These are phyloP conservation scores for Netelia melanura DNA, from an alignment of 2,888 invertebrate species.

Conservation along the genomic window DNA sequence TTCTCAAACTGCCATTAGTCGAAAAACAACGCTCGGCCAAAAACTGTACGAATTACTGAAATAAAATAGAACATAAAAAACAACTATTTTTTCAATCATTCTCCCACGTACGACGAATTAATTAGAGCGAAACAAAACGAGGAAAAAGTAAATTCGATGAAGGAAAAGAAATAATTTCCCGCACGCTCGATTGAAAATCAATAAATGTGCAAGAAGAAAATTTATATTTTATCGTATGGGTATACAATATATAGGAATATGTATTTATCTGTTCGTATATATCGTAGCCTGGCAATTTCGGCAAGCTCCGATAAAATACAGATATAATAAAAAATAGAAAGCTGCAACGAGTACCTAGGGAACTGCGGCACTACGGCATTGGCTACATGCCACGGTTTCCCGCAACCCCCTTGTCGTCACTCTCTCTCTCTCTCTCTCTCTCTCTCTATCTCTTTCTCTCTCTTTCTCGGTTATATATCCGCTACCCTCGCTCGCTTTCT, in stretches of 20 bases:
- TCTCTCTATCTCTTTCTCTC: conserved; percentile 65
- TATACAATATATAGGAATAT: conserved; percentile 34
- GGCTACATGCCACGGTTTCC: conserved; percentile 77
- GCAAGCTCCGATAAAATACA: conserved; percentile 60
- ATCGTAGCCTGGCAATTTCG: conserved; percentile 48
- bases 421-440: conserved; percentile 64
- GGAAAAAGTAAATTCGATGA: not conserved
- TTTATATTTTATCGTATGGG: conserved; percentile 10
- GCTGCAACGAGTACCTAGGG: conserved; percentile 74
- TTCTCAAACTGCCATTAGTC: too few species aligned
- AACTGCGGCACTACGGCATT: conserved; percentile 81
- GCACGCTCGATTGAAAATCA: conserved; percentile 41
- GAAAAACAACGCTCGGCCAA: not conserved
- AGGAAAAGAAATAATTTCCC: conserved; percentile 13
- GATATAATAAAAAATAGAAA: conserved; percentile 68
- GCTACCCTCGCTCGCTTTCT: conserved; percentile 56
- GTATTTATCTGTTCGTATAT: conserved; percentile 15
- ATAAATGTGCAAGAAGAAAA: conserved; percentile 30
- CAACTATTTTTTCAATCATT: not conserved
- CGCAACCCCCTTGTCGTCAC: conserved; percentile 72
- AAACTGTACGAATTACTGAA: not conserved
- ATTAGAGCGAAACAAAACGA: not conserved
- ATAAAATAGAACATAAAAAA: not conserved
- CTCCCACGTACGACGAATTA: too few species aligned
- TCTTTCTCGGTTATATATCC: conserved; percentile 58